A percentile compares a stretch with the other conserved stretches of the same genome.
Evolutionary conservation across 92 coral and sea anemone genomes (phyloP).

Genomic region (Phenganax stokvisi): DNA sequence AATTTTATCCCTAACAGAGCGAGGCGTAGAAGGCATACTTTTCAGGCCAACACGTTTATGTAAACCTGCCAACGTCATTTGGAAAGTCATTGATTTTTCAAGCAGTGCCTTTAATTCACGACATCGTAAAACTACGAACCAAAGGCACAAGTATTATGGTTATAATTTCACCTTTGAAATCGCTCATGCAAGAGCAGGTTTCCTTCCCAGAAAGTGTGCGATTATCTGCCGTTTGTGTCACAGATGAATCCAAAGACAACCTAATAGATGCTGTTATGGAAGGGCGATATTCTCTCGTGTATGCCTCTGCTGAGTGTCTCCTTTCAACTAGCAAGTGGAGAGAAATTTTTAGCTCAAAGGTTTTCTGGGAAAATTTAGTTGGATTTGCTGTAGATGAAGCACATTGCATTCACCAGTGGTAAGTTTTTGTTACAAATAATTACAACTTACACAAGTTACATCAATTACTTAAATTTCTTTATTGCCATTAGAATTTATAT

Average conservation of each 20-base stretch:
- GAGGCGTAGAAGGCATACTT: conserved; percentile 28
- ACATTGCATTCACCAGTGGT: conserved; percentile 28
- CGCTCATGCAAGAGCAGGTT: conserved; percentile 33
- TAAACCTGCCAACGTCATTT: conserved; percentile 35
- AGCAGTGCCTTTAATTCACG: conserved; percentile 22
- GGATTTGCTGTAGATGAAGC: conserved; percentile 21
- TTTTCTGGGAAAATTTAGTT: conserved; percentile 10
- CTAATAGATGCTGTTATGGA: conserved; percentile 27
- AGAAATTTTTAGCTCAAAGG: conserved; percentile 4
- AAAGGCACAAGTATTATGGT: conserved; percentile 19
- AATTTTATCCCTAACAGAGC: conserved; percentile 18
- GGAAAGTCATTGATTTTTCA: conserved; percentile 33
- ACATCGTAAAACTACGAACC: conserved; percentile 1
- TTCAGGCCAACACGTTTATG: conserved; percentile 36
- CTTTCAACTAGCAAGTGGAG: conserved; percentile 32
- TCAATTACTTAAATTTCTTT: too few relatives aligned
- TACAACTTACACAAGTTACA: not conserved
- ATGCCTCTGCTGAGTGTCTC: conserved; percentile 29
- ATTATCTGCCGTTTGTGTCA: conserved; percentile 31
- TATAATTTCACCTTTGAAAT: conserved; percentile 8
- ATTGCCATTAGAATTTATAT: too few relatives aligned
- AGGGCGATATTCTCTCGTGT: conserved; percentile 19
- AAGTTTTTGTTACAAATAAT: not conserved
- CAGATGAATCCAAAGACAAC: conserved; percentile 31
- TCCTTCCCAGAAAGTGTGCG: not conserved